phyloP scores from a whole-genome alignment of 1,140 invertebrate species.

The Drosophila simulans region DNA sequence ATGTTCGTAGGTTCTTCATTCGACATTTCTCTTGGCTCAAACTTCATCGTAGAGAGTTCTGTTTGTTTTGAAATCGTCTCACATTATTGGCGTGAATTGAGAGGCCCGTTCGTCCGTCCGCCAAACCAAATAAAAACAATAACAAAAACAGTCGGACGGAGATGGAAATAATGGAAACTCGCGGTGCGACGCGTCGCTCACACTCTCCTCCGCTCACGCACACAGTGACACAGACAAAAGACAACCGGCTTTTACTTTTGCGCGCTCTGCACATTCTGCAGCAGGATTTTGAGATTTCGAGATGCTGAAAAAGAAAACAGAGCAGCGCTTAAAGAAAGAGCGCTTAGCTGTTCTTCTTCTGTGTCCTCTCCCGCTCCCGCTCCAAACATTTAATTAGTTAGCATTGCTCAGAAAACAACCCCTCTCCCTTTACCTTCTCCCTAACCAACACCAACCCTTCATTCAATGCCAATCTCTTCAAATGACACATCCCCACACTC shows the following conservation, averaged over 20 bases:
- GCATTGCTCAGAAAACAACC: slow-evolving; percentile 45
- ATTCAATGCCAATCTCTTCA: slow-evolving; percentile 48
- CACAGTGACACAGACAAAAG: slow-evolving; percentile 21
- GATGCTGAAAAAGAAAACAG: slow-evolving; percentile 52
- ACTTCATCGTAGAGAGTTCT: slow-evolving; percentile 8
- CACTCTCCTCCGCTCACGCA: slow-evolving; percentile 42
- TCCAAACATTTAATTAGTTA: slow-evolving; percentile 70
- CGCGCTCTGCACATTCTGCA: slow-evolving; percentile 71
- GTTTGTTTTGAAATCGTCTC: slow-evolving; percentile 7
- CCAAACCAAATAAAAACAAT: slow-evolving; percentile 44
- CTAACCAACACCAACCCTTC: slow-evolving; percentile 8
- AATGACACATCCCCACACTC: slow-evolving; percentile 34
- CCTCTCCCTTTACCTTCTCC: slow-evolving; percentile 6
- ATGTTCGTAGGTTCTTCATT: neutral
- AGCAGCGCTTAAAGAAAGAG: slow-evolving; percentile 64
- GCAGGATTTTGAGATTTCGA: slow-evolving; percentile 64
- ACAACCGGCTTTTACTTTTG: slow-evolving; percentile 75
- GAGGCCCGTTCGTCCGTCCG: slow-evolving; percentile 24
- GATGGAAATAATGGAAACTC: slow-evolving; percentile 34
- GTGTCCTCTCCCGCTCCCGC: slow-evolving; percentile 27
- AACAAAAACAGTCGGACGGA: slow-evolving; percentile 33
- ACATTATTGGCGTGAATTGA: slow-evolving; percentile 13
- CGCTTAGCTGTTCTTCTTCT: slow-evolving; percentile 20
- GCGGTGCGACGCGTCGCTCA: slow-evolving; percentile 3
- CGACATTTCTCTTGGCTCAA: neutral